phyloP scores from a whole-genome alignment of 1,140 invertebrate species.

The Drosophila pandora region DNA sequence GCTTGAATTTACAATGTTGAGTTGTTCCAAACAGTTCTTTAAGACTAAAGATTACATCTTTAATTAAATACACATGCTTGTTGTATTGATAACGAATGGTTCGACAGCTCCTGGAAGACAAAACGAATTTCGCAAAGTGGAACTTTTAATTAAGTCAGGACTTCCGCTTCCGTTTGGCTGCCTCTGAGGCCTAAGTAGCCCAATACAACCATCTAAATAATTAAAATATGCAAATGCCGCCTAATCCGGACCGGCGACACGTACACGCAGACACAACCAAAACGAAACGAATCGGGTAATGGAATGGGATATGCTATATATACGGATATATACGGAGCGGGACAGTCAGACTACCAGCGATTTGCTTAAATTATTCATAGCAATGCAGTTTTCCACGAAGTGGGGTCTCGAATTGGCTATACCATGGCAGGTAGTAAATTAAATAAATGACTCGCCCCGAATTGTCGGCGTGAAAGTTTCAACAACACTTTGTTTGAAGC shows the following conservation, averaged over 20 bases:
- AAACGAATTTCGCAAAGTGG: conserved; percentile 28
- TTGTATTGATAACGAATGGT: conserved; percentile 27
- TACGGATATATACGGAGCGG: conserved; percentile 3
- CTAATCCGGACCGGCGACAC: conserved; percentile 75
- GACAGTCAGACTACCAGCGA: conserved; percentile 58
- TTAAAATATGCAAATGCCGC: conserved; percentile 81
- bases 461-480: conserved; percentile 55
- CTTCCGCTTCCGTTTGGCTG: conserved; percentile 58
- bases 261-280: conserved; percentile 56
- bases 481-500: conserved; percentile 32
- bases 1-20: neutral
- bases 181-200: conserved; percentile 64
- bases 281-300: conserved; percentile 19
- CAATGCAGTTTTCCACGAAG: conserved; percentile 42
- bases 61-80: conserved; percentile 30
- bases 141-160: conserved; percentile 74
- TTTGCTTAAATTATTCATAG: conserved; percentile 82
- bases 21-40: neutral
- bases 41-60: neutral
- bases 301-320: neutral
- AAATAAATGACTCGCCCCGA: conserved; percentile 49
- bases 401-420: neutral
- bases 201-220: conserved; percentile 78
- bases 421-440: conserved; percentile 71
- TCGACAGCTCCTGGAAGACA: conserved; percentile 16